These are phyloP conservation scores for Cydia pomonella DNA, from an alignment of 1,140 invertebrate species.

Conservation along the genomic window DNA sequence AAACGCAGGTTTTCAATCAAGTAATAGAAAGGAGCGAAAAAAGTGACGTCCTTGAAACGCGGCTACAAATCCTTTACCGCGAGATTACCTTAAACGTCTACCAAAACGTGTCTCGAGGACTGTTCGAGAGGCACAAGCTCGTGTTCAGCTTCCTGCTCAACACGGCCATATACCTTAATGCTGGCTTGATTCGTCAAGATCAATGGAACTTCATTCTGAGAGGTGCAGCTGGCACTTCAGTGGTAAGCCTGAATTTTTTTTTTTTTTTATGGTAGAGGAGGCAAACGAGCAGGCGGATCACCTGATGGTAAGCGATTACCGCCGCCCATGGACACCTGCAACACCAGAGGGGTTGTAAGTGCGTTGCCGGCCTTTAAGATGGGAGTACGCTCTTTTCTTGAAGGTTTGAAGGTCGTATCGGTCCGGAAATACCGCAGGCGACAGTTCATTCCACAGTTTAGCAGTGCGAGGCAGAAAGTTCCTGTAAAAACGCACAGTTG, in stretches of 20 bases:
- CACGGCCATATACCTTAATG: constrained; percentile 86
- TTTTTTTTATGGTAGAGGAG: too few species aligned
- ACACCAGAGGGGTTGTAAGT: too few species aligned
- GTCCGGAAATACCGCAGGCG: too few species aligned
- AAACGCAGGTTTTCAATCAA: constrained; percentile 86
- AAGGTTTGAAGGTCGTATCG: too few species aligned
- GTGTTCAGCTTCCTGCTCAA: constrained; percentile 93
- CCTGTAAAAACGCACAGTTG: too few species aligned
- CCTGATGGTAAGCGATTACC: too few species aligned
- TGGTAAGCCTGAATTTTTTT: constrained; percentile 49
- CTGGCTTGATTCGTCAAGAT: constrained; percentile 76
- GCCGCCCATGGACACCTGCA: too few species aligned
- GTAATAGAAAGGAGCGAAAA: constrained; percentile 88
- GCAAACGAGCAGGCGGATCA: too few species aligned
- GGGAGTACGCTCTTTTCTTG: too few species aligned
- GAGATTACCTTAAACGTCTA: constrained; percentile 92
- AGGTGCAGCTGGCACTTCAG: constrained; percentile 82
- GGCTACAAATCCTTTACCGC: constrained; percentile 85
- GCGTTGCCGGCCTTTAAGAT: too few species aligned
- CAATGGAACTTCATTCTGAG: constrained; percentile 90
- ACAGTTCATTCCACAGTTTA: too few species aligned
- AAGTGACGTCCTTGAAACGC: constrained; percentile 81
- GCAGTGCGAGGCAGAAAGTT: too few species aligned
- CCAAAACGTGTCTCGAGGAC: constrained; percentile 91
- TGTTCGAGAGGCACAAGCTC: constrained; percentile 96